Evolutionary conservation across 2,888 invertebrate species (phyloP).

Genomic region (Aphidoletes aphidimyza): DNA sequence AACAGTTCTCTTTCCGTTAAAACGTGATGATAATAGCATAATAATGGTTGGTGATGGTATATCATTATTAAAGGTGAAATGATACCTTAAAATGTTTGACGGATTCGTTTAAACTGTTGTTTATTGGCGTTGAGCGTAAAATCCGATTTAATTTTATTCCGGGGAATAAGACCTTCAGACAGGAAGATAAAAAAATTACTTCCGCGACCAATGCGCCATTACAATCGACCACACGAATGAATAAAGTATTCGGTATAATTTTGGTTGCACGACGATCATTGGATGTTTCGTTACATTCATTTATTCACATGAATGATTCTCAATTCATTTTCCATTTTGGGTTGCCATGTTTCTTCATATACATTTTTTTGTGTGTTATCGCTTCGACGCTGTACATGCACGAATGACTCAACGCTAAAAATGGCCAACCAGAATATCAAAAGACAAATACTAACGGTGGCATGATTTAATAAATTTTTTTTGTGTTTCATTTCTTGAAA

Average conservation of each 20-base stretch:
- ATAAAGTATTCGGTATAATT: neutral
- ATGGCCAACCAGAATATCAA: no score
- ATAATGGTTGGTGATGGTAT: no score
- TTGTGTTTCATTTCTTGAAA: no score
- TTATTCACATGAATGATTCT: constrained; percentile 18
- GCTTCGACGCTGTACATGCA: neutral
- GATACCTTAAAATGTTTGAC: no score
- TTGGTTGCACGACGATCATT: neutral
- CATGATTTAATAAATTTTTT: no score
- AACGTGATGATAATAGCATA: no score
- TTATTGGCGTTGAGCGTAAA: neutral
- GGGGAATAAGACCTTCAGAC: neutral
- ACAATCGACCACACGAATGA: neutral
- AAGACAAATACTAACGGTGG: no score
- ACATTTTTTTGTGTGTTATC: neutral
- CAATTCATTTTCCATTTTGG: neutral
- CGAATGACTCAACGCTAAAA: no score
- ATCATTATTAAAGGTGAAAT: no score
- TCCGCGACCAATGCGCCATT: neutral
- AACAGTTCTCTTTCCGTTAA: no score
- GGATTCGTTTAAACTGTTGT: neutral
- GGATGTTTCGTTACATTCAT: neutral
- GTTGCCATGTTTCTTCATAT: neutral
- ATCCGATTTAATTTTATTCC: neutral
- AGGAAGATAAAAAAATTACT: neutral